Evolutionary conservation across 2,797 vertebrate species (phyloP).

Genomic region (Centroberyx gerrardi): DNA sequence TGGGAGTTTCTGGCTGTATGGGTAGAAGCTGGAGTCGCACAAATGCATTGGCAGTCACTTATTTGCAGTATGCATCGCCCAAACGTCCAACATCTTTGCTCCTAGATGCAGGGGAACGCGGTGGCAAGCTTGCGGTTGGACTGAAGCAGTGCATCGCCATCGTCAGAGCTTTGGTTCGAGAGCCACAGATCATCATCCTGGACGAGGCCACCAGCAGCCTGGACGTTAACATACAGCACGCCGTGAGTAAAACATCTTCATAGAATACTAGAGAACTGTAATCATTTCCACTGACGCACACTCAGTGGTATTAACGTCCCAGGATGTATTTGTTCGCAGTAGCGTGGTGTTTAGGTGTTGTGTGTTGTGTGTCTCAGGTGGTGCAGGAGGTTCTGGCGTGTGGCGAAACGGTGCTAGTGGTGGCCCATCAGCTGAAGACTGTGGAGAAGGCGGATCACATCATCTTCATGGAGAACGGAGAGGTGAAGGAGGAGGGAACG

Average conservation of each 20-base stretch:
- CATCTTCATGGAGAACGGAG: conserved; percentile 85
- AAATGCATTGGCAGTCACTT: not conserved
- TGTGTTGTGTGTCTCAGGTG: conserved; percentile 62
- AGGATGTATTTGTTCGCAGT: not conserved
- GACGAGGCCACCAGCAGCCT: conserved; percentile 92
- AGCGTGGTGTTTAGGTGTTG: not conserved
- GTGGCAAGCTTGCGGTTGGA: conserved; percentile 82
- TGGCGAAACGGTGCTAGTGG: conserved; percentile 86
- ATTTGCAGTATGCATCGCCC: not conserved
- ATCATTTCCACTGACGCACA: no score
- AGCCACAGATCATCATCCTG: conserved; percentile 89
- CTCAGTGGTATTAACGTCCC: not conserved
- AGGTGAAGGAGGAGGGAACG: conserved; percentile 82
- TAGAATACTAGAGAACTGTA: not conserved
- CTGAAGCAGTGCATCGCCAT: conserved; percentile 90
- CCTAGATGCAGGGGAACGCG: conserved; percentile 87
- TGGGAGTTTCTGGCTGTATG: not conserved
- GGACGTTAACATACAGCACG: conserved; percentile 82
- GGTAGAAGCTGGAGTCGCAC: not conserved
- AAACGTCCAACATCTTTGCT: not conserved
- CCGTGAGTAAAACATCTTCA: conserved; percentile 44
- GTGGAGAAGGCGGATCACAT: conserved; percentile 86
- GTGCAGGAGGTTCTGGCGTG: conserved; percentile 71
- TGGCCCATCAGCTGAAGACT: conserved; percentile 87
- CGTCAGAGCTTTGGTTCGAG: conserved; percentile 87